Percentiles rank a stretch among this genome's conserved stretches.
phyloP scores from a whole-genome alignment of 2,888 invertebrate genomes.

The Enchytraeus crypticus region DNA sequence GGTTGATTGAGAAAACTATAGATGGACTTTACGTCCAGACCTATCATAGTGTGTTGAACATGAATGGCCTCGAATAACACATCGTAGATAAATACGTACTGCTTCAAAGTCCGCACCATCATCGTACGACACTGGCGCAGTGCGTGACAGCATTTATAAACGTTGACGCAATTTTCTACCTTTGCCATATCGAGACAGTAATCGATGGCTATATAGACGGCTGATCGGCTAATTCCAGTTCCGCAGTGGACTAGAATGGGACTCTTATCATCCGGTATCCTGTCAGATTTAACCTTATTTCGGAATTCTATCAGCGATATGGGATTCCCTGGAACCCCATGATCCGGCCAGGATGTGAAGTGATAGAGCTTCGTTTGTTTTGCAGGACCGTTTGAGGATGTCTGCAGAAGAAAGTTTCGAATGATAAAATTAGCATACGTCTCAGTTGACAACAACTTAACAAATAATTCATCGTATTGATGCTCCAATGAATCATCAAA shows the following conservation, averaged over 20 bases:
- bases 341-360: conserved; percentile 44
- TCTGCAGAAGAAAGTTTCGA: conserved; percentile 29
- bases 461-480: conserved; percentile 74
- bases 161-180: conserved; percentile 39
- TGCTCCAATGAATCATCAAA: conserved; percentile 59
- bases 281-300: conserved; percentile 21
- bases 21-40: conserved; percentile 34
- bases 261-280: conserved; percentile 4
- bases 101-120: conserved; percentile 45
- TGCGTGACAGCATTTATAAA: conserved; percentile 33
- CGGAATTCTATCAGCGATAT: conserved; percentile 43
- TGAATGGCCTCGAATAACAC: conserved; percentile 43
- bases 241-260: conserved; percentile 47
- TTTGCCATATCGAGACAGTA: conserved; percentile 41
- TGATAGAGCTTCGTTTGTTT: conserved; percentile 34
- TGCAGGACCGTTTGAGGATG: neutral
- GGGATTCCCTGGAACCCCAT: conserved; percentile 40
- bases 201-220: conserved; percentile 45
- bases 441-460: conserved; percentile 77
- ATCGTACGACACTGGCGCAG: conserved; percentile 39
- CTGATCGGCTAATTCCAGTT: conserved; percentile 45
- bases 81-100: conserved; percentile 46
- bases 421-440: conserved; percentile 81
- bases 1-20: conserved; percentile 28
- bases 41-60: conserved; percentile 35